Evolutionary conservation across 2,888 invertebrate genomes (phyloP), one percentile per base, ranked within the genome.

Genomic region (Callimorpha dominula): DNA sequence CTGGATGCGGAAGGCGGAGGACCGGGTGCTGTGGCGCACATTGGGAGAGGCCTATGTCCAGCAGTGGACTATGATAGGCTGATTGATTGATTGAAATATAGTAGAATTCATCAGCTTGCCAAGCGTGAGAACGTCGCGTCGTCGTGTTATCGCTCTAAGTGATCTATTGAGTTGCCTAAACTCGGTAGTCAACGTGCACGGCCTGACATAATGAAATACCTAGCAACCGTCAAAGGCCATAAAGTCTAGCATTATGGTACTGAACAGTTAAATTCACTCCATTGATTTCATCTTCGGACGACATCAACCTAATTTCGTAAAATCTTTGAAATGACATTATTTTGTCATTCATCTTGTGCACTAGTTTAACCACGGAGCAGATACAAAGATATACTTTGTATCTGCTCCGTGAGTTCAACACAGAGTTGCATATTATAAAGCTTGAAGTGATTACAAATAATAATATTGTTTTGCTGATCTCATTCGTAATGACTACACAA

Each of bases 311-410:
- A 66, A 63, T 72, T 76, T 73, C 43, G 54, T 67, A 66, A 71
- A 66, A 46, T 40, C 69, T 81, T 74, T 81, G 76, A 73, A 72
- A 68, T 70, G 12, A 46, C 14, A 74, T 67, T 52, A 57, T 65
- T 65, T 62, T 31, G 31, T 31, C 31, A 31, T 70, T 68, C 72
- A 73, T 74, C 64, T 70, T 65, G 67, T 50, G 50, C 70, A 73
- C 52, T 46, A 62, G 60, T 64, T 72, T 42, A 70, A n/a, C n/a
- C n/a, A n/a, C n/a, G n/a, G n/a, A n/a, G n/a, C n/a, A n/a, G n/a
- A n/a, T n/a, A n/a, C n/a, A n/a, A n/a, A n/a, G n/a, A n/a, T n/a
- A n/a, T n/a, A n/a, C n/a, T n/a, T n/a, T n/a, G n/a, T n/a, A n/a
- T n/a, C n/a, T n/a, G n/a, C n/a, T n/a, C n/a, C n/a, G n/a, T n/a